A percentile compares a stretch with the other conserved stretches of the same genome.
phyloP scores from a whole-genome alignment of 2,888 invertebrate species.

The Callosobruchus maculatus region DNA sequence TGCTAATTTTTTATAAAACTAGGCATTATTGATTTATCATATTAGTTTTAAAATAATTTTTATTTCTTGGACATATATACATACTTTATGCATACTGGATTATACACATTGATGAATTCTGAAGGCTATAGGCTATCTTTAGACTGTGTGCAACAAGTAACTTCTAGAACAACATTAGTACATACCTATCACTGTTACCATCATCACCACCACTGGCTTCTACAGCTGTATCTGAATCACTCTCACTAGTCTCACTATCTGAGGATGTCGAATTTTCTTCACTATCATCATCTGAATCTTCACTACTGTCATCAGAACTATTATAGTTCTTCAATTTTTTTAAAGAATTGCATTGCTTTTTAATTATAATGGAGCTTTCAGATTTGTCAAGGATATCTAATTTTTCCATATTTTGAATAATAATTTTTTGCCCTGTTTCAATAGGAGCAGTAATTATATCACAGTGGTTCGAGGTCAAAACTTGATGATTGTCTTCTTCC shows the following conservation, averaged over 20 bases:
- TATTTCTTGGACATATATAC: too few relatives aligned
- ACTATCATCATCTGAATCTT: neutral
- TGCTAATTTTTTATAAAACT: too few relatives aligned
- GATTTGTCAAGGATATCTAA: slow-evolving; percentile 8
- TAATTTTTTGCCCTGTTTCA: neutral
- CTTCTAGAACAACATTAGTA: too few relatives aligned
- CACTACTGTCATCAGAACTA: slow-evolving; percentile 11
- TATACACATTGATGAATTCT: too few relatives aligned
- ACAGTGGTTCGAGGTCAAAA: neutral
- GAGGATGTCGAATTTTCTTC: slow-evolving; percentile 2
- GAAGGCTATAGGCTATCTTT: too few relatives aligned
- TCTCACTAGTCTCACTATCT: slow-evolving; percentile 10
- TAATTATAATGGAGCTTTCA: slow-evolving; percentile 11
- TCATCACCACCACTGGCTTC: slow-evolving; percentile 32
- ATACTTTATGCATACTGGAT: too few relatives aligned
- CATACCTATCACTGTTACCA: too few relatives aligned
- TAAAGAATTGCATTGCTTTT: slow-evolving; percentile 15
- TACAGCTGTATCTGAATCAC: slow-evolving; percentile 21
- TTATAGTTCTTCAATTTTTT: slow-evolving; percentile 23
- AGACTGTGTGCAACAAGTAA: too few relatives aligned
- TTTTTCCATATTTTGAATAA: slow-evolving; percentile 10
- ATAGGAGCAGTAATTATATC: neutral
- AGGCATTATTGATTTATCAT: too few relatives aligned
- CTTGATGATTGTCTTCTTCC: neutral
- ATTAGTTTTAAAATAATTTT: too few relatives aligned